Evolutionary conservation across 2,888 invertebrate species (phyloP), one percentile per base, ranked within the genome.

Genomic region (Rambutsinella grinnellia): DNA sequence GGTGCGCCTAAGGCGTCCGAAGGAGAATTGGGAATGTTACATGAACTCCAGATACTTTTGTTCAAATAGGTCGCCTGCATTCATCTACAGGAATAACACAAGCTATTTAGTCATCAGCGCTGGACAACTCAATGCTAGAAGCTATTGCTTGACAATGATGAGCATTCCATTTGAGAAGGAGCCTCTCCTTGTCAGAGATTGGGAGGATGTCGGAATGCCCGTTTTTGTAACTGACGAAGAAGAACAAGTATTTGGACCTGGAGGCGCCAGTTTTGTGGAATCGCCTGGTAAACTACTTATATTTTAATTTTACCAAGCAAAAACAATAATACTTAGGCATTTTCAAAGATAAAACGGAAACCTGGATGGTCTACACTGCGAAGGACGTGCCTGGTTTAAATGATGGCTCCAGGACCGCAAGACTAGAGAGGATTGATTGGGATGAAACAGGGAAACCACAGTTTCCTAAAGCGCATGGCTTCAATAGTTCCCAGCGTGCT

Each of bases 361-460:
- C 79, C 2, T 79, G 79, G 79, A 79, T 79, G 79, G 63, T 72
- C 2, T 76, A 79, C 51, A n/a, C n/a, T n/a, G n/a, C n/a, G n/a
- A n/a, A n/a, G n/a, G n/a, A n/a, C n/a, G n/a, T n/a, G n/a, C n/a
- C 58, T 3, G 53, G 58, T 10, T 17, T 62, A 23, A 49, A 58
- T n/a, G 56, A 67, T 44, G 67, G 60, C 2, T 44, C 36, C 19
- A 24, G 78, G 51, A 75, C 62, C 47, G 70, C 71, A 24, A 70
- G 75, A 44, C 60, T 67, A 21, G 77, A 77, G 21, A 71, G 66
- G 56, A 67, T 77, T 21, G 53, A 53, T 2, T 77, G 77, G 77
- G 61, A 24, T 21, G 67, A 53, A 13, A 67, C 71, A 26, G 74
- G 74, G 5, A 51, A 44, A 15, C 78, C 78, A 19, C 58, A 53